Base-by-base conservation (phyloP, 2,113 vertebrate species). In the Cairina moschata region DNA sequence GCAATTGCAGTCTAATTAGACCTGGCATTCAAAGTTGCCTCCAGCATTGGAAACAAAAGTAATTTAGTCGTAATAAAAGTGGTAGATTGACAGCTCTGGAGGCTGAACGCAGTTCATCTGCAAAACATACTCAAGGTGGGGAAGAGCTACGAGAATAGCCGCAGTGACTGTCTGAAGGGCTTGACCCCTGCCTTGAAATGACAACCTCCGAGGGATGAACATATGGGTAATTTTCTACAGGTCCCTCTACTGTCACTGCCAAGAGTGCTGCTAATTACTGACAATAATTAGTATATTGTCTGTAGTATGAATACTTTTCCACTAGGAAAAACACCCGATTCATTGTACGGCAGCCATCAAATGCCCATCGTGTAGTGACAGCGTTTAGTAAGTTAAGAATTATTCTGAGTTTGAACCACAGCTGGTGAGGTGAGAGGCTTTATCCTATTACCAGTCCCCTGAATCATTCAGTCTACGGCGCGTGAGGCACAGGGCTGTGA, bases 1-100 rank as follows among this genome's bases (percentile, higher is more conserved):
- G 90, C 88, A 96, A 96, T 96, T 97, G 87, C 79, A 72, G 55
- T 86, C 88, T 97, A 95, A 97, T 97, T 97, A 96, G 95, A 95
- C 36, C 62, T 13, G 29, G 93, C 95, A 94, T 95, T 96, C 84
- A 75, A 76, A 94, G 88, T 96, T 93, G 96, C 96, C 96, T 97
- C 92, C 91, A 96, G 96, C 95, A 75, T 88, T 94, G 86, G 95
- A 93, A 97, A 96, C 94, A 96, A 87, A 96, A 96, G 96, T 96
- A 93, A 97, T 97, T 97, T 96, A 94, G 90, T 2, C 40, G 73
- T 96, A 96, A 96, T 97, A 96, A 96, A 97, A 95, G 81, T 52
- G 32, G 79, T 75, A 69, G 96, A 96, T 93, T 96, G 96, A 97
- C 97, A 96, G 94, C 73, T 96, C 92, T 83, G 77, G 79, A 91